These are phyloP conservation scores for Pipistrellus pygmaeus DNA, from an alignment of 2,797 vertebrate genomes.

Conservation along the genomic window DNA sequence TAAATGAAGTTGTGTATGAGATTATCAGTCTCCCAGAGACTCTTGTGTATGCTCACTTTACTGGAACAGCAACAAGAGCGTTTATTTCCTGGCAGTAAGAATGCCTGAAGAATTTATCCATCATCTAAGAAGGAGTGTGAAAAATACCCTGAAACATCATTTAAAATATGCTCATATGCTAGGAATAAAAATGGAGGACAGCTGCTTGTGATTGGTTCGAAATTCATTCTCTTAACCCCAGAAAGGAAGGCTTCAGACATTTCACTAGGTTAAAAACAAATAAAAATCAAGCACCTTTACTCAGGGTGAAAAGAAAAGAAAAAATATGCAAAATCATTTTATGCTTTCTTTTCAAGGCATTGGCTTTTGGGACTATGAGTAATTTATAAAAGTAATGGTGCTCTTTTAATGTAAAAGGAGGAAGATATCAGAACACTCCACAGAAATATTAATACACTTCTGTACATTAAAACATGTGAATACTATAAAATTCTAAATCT, in stretches of 20 bases:
- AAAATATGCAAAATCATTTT: slow-evolving; percentile 3
- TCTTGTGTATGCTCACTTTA: slow-evolving; percentile 47
- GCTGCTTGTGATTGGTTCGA: slow-evolving; percentile 61
- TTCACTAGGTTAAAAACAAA: slow-evolving; percentile 37
- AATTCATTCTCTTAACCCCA: slow-evolving; percentile 52
- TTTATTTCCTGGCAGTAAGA: slow-evolving; percentile 52
- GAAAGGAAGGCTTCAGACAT: slow-evolving; percentile 12
- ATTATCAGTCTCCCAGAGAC: background rate
- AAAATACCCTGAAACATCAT: slow-evolving; percentile 1
- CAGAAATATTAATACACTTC: background rate
- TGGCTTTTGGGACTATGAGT: slow-evolving; percentile 16
- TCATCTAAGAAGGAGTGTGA: slow-evolving; percentile 37
- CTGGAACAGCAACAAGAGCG: slow-evolving; percentile 34
- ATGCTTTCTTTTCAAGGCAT: background rate
- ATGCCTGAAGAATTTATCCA: slow-evolving; percentile 47
- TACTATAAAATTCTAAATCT: background rate
- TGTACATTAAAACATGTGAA: background rate
- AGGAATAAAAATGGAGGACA: slow-evolving; percentile 63
- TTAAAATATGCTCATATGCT: slow-evolving; percentile 60
- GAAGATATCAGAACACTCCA: background rate
- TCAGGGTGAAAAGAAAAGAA: background rate
- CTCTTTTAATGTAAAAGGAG: slow-evolving; percentile 29
- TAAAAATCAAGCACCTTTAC: background rate
- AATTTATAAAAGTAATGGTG: slow-evolving; percentile 62
- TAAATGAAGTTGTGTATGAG: slow-evolving; percentile 9